Evolutionary conservation across 2,113 vertebrate species (phyloP), one percentile per base, ranked within the genome.

Genomic region (Bucco capensis): DNA sequence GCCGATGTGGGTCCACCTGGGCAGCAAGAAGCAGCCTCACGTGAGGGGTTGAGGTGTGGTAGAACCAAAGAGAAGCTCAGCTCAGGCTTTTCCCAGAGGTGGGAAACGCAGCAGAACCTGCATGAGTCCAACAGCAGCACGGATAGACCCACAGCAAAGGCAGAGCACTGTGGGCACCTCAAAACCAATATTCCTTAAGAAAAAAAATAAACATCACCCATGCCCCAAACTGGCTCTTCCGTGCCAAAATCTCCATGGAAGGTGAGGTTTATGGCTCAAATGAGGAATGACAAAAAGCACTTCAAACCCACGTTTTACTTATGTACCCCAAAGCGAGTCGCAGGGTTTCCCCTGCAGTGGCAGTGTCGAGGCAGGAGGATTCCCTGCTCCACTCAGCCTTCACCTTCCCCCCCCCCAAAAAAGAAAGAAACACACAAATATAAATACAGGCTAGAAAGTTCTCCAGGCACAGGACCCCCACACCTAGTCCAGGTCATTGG

Each of bases 241-340:
- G 38, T 14, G 1, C 38, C 61, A 19, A 21, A 31, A 9, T 12
- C 62, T 2, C 1, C 5, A 1, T 0, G 1, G 0, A 4, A 4
- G 5, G 3, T 1, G 31, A 18, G 60, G 1, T 50, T 3, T 31
- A 51, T 47, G 0, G 3, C 65, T 62, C 60, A 33, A 61, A 88
- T 0, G 28, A 93, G 47, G 51, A 28, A 16, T 79, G n/a, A 90
- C 77, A 28, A 19, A 54, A 88, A 12, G 51, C 22, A 0, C 82
- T 92, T 93, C 77, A 67, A 87, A 82, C 11, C 87, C 91, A 40
- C 4, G 3, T 65, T 95, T 95, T 95, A 95, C 95, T 95, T 8
- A 38, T 42, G 35, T 11, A 42, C 80, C 82, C 85, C 3, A 0
- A 4, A 37, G 61, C 8, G 0, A 74, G 65, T 0, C 0, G 7